Conservation (phyloP, 1,140 invertebrate species). For the Cyphomyrmex costatus region DNA sequence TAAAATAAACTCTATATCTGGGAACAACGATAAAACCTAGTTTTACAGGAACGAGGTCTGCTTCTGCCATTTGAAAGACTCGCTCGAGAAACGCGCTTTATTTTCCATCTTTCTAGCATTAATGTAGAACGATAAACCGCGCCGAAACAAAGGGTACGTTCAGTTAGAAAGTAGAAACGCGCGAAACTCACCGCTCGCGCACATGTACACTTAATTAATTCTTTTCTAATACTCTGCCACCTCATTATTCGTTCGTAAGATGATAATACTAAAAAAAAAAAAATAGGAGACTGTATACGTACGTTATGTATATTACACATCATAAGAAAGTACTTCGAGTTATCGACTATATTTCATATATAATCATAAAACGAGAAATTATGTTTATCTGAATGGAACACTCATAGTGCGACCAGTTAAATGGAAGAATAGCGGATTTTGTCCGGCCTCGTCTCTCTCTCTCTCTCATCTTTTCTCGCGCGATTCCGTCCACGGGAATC, state of each 20-base stretch:
- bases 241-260: not conserved
- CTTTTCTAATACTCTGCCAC: slow-evolving; percentile 22
- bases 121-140: slow-evolving; percentile 30
- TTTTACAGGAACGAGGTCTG: slow-evolving; percentile 21
- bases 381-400: not conserved
- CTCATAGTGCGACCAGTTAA: not conserved
- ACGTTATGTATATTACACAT: not conserved
- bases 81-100: slow-evolving; percentile 11
- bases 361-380: slow-evolving; percentile 4
- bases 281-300: not conserved
- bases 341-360: not conserved
- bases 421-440: slow-evolving; percentile 45
- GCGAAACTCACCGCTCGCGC: slow-evolving; percentile 10
- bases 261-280: too few relatives aligned
- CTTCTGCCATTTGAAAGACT: slow-evolving; percentile 8
- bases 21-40: not conserved
- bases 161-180: slow-evolving; percentile 55
- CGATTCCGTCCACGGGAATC: slow-evolving; percentile 43
- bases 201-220: slow-evolving; percentile 28
- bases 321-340: not conserved
- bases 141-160: slow-evolving; percentile 39
- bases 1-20: not conserved
- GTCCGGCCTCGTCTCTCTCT: slow-evolving; percentile 15
- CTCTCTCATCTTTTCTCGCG: slow-evolving; percentile 36
- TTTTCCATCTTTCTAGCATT: slow-evolving; percentile 46